phyloP scores from a whole-genome alignment of 2,113 vertebrate genomes.

The Globicephala melas region DNA sequence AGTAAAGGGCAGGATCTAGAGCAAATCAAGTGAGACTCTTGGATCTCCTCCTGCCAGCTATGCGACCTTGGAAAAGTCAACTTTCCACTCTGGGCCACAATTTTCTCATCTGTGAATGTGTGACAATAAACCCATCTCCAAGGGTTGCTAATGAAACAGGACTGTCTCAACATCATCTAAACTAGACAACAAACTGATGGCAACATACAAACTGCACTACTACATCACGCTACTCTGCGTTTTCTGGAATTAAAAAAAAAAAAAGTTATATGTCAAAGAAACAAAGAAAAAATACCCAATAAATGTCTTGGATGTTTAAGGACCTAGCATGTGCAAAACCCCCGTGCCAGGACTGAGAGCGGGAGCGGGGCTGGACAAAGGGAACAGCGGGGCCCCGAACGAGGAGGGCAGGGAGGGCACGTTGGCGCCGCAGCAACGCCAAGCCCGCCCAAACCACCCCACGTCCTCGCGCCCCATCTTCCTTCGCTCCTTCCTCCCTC shows the following conservation, averaged over 20 bases:
- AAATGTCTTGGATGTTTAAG: fast-evolving
- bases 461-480: fast-evolving
- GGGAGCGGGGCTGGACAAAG: background rate
- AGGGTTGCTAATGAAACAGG: fast-evolving
- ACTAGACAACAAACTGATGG: fast-evolving
- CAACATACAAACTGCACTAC: fast-evolving
- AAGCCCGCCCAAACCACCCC: fast-evolving
- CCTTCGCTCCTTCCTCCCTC: background rate
- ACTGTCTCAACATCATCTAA: fast-evolving
- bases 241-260: background rate
- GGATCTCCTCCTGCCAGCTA: fast-evolving
- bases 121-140: fast-evolving
- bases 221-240: fast-evolving
- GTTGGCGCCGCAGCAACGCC: fast-evolving
- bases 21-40: fast-evolving
- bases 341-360: fast-evolving
- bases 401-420: background rate
- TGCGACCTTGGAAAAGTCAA: fast-evolving
- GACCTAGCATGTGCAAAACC: background rate
- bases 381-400: background rate
- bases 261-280: background rate
- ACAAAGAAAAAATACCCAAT: background rate
- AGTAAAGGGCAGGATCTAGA: fast-evolving
- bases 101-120: fast-evolving
- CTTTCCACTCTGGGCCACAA: fast-evolving